Base-by-base conservation (phyloP, 1,140 invertebrate genomes). In the Macrotrachela quadricornifera region DNA sequence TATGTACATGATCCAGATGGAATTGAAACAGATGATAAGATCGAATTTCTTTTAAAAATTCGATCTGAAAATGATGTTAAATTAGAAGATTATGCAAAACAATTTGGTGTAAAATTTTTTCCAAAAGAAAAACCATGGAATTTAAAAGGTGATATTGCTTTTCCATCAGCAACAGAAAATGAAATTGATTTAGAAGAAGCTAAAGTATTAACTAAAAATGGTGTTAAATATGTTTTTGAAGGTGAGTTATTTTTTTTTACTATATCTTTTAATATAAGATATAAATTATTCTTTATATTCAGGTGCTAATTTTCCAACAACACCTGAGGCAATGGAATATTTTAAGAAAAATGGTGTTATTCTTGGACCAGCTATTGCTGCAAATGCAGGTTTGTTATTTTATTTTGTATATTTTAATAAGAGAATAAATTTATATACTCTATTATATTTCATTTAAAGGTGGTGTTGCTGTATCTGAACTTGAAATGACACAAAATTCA, bases 401-500 rank as follows among this genome's bases (percentile, higher is more conserved):
- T 30, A 30, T 30, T 30, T 30, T 30, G 3, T 30, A n/a, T n/a
- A n/a, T n/a, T n/a, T n/a, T n/a, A n/a, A n/a, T n/a, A n/a, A n/a
- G n/a, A n/a, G n/a, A n/a, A n/a, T n/a, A n/a, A n/a, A n/a, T n/a
- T n/a, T n/a, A n/a, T n/a, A n/a, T n/a, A n/a, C n/a, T 30, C 21
- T 30, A 30, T 30, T 4, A 30, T 30, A 30, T 8, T 30, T 30
- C 21, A 30, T 30, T 30, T 30, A 30, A 30, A 30, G 21, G 54
- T 16, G 54, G 54, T 21, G 54, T 56, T 1, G 44, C 54, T 13
- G 54, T 56, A 13, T 39, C 21, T 44, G 54, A 49, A 12, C 44
- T 56, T 10, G 54, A 56, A 52, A 56, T 56, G 54, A 44, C 49
- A 2, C 54, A 56, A 36, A 56, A 56, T 43, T 50, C 54, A 6